phyloP scores from a whole-genome alignment of 2,113 vertebrate species.

The Pungitius pungitius region DNA sequence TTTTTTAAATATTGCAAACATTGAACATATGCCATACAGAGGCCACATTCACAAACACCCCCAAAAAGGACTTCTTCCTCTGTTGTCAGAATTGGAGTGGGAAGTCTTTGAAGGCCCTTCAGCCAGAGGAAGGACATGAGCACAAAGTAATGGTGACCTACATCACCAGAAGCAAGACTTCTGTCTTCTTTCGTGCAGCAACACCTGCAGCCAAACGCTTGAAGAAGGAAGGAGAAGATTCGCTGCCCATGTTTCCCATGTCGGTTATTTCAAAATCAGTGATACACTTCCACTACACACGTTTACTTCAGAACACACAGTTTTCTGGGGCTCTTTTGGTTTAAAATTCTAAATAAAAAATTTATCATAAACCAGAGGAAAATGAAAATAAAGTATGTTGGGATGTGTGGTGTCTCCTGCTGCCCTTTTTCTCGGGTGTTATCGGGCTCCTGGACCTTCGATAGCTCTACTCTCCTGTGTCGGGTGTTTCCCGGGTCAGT shows the following conservation, averaged over 20 bases:
- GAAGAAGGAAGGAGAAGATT: background rate
- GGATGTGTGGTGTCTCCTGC: too few relatives aligned
- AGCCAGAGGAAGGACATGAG: background rate
- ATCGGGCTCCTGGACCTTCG: too few relatives aligned
- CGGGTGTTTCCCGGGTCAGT: conserved; percentile 27
- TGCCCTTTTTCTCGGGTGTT: too few relatives aligned
- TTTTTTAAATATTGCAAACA: background rate
- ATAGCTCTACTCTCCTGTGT: background rate
- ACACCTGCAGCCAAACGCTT: background rate
- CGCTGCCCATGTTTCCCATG: background rate
- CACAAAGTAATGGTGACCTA: background rate
- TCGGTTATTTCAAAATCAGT: too few relatives aligned
- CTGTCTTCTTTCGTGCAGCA: background rate
- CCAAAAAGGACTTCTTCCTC: background rate
- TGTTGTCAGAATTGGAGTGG: background rate
- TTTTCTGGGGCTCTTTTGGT: too few relatives aligned
- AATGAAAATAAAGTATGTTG: too few relatives aligned
- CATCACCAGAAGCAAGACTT: background rate
- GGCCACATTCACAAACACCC: background rate
- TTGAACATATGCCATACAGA: background rate
- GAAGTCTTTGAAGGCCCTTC: background rate
- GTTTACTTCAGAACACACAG: too few relatives aligned
- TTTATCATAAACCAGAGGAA: too few relatives aligned
- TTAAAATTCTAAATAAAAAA: too few relatives aligned
- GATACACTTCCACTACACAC: too few relatives aligned